Evolutionary conservation across 2,797 vertebrate genomes (phyloP).

Genomic region (Anabas testudineus): DNA sequence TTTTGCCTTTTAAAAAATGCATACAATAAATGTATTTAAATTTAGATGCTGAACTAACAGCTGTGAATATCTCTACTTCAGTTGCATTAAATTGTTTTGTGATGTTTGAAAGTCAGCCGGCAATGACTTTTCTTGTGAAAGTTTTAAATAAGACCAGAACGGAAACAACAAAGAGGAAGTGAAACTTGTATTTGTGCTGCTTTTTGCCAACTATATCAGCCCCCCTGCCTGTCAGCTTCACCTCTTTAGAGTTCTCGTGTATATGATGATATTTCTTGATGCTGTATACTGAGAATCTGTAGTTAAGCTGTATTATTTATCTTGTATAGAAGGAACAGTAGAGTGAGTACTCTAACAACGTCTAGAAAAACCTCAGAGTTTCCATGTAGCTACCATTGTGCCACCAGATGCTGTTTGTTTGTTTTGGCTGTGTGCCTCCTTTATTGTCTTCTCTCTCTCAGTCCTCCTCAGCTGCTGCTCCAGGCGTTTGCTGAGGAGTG

Average conservation of each 20-base stretch:
- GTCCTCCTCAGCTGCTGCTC: conserved; percentile 55
- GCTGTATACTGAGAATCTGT: neutral
- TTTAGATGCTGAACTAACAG: conserved; percentile 9
- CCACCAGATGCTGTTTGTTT: conserved; percentile 72
- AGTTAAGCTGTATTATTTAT: conserved; percentile 34
- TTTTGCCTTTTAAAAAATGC: neutral
- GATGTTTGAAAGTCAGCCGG: conserved; percentile 29
- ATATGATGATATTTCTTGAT: conserved; percentile 7
- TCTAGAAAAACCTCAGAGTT: conserved; percentile 43
- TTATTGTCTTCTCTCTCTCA: conserved; percentile 63
- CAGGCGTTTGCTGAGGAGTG: conserved; percentile 28
- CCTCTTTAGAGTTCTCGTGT: neutral
- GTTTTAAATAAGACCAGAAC: neutral
- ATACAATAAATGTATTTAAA: neutral
- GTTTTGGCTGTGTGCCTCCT: conserved; percentile 63
- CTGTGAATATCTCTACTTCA: conserved; percentile 21
- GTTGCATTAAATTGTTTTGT: conserved; percentile 4
- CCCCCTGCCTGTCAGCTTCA: neutral
- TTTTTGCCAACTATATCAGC: conserved; percentile 2
- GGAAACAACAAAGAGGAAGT: conserved; percentile 6
- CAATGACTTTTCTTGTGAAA: neutral
- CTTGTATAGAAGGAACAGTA: conserved; percentile 39
- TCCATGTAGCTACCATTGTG: conserved; percentile 34
- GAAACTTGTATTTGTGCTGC: conserved; percentile 16
- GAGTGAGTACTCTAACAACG: conserved; percentile 16